Evolutionary conservation across 2,797 vertebrate genomes (phyloP).

Genomic region (Synaphobranchus kaupii): DNA sequence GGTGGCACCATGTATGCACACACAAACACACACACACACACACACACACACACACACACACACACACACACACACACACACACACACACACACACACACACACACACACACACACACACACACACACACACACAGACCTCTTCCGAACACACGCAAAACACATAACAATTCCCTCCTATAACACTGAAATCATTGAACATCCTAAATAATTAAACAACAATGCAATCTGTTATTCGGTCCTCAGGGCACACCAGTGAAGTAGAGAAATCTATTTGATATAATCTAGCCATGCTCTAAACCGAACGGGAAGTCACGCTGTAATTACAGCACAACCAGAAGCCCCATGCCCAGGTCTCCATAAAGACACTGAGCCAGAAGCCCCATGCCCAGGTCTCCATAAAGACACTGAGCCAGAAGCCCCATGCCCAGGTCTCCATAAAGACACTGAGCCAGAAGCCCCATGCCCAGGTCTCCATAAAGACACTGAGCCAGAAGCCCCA

Average conservation of each 20-base stretch:
- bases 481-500: too few species aligned
- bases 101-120: too few species aligned
- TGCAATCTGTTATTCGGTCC: conserved; percentile 28
- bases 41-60: too few species aligned
- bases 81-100: too few species aligned
- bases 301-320: conserved; percentile 17
- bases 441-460: too few species aligned
- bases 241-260: conserved; percentile 21
- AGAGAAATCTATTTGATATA: conserved; percentile 22
- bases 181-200: conserved; percentile 20
- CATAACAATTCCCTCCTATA: not conserved
- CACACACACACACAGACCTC: not conserved
- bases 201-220: conserved; percentile 22
- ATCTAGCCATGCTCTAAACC: not conserved
- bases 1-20: too few species aligned
- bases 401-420: too few species aligned
- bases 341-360: not conserved
- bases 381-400: too few species aligned
- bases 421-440: too few species aligned
- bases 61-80: too few species aligned
- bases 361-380: not conserved
- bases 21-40: too few species aligned
- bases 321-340: conserved; percentile 23
- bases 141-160: not conserved
- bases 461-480: too few species aligned